Conservation (phyloP, 2,888 invertebrate species). For the Macrophya annulata region DNA sequence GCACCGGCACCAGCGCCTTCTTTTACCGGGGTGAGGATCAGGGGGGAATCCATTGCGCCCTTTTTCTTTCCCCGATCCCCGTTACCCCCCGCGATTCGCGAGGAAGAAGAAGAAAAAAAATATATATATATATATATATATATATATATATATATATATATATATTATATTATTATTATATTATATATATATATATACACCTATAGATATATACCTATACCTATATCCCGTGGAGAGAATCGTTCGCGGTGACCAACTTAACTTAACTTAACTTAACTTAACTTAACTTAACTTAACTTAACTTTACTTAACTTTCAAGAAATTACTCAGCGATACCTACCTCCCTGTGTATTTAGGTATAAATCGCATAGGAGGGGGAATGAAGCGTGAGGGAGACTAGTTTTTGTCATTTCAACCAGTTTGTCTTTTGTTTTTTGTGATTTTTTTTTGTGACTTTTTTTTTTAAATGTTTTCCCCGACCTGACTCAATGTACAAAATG, state of each 20-base stretch:
- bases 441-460: too few species aligned
- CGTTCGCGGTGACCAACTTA: slow-evolving; percentile 38
- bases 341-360: not conserved
- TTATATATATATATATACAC: not conserved
- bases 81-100: slow-evolving; percentile 5
- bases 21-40: slow-evolving; percentile 17
- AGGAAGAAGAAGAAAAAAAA: not conserved
- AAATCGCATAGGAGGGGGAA: not conserved
- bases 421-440: not conserved
- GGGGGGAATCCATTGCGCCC: slow-evolving; percentile 28
- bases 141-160: not conserved
- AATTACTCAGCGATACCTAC: slow-evolving; percentile 13
- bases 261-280: slow-evolving; percentile 26
- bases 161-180: not conserved
- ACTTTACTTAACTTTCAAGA: slow-evolving; percentile 6
- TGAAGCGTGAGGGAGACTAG: not conserved
- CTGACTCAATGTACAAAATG: not conserved
- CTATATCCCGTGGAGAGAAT: slow-evolving; percentile 28
- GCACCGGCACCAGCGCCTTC: slow-evolving; percentile 11
- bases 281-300: not conserved
- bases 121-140: not conserved
- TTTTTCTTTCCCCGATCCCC: not conserved
- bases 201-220: not conserved
- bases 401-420: not conserved
- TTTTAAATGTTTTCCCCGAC: not conserved